A percentile compares a stretch with the other conserved stretches of the same genome.
These are phyloP conservation scores for Dynastes grantii DNA, from an alignment of 2,888 invertebrate species.

Conservation along the genomic window DNA sequence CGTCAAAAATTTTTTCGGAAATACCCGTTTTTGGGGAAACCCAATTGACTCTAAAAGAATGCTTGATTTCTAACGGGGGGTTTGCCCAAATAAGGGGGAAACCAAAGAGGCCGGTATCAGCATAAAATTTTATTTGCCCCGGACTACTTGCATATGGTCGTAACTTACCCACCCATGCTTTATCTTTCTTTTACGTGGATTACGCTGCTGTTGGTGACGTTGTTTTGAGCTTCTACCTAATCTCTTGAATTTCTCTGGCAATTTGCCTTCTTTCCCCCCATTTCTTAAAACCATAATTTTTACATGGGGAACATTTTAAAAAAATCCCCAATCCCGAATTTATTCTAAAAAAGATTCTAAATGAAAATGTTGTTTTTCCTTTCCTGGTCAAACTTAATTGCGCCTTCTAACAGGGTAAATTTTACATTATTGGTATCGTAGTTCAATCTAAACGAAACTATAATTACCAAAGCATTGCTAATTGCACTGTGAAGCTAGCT, in stretches of 20 bases:
- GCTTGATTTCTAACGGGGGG: not conserved
- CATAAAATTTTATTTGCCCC: too few species aligned
- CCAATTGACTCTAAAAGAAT: not conserved
- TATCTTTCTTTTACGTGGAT: not conserved
- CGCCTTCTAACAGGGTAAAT: too few species aligned
- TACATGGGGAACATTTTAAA: too few species aligned
- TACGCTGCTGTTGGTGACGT: not conserved
- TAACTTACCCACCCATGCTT: not conserved
- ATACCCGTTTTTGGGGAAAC: slow-evolving; percentile 3
- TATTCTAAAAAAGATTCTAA: too few species aligned
- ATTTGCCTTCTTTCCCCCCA: not conserved
- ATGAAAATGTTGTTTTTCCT: too few species aligned
- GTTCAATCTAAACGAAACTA: not conserved
- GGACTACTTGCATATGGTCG: not conserved
- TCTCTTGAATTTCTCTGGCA: not conserved
- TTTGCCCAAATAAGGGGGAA: not conserved
- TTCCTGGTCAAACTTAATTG: too few species aligned
- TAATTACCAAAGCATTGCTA: too few species aligned
- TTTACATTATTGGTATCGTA: not conserved
- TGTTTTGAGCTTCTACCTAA: not conserved
- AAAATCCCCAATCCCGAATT: too few species aligned
- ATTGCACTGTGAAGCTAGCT: too few species aligned
- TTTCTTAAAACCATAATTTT: not conserved
- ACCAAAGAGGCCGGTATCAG: not conserved
- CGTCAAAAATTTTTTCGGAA: not conserved